Percentiles rank a stretch among this genome's conserved stretches.
phyloP scores from a whole-genome alignment of 2,113 vertebrate species.

The Mohoua ochrocephala region DNA sequence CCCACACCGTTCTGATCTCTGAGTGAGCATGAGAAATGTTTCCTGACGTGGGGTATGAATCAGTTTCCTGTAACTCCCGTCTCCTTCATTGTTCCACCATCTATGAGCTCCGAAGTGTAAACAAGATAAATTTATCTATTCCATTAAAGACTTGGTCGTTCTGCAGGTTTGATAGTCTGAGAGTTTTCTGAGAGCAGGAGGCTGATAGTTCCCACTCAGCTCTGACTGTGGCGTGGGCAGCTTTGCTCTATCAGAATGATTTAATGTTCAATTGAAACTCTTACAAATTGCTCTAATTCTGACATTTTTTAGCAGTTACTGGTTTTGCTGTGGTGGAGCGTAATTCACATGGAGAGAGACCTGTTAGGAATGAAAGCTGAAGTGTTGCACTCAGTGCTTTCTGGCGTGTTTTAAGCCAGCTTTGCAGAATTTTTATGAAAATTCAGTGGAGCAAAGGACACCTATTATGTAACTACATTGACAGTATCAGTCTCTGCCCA shows the following conservation, averaged over 20 bases:
- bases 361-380: not conserved
- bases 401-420: not conserved
- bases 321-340: not conserved
- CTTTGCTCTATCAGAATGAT: not conserved
- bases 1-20: not conserved
- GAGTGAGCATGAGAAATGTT: conserved; percentile 1
- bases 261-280: conserved; percentile 5
- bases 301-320: not conserved
- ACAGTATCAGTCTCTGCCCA: not conserved
- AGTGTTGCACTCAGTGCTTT: not conserved
- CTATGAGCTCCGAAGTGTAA: not conserved
- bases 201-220: conserved; percentile 38
- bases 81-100: not conserved
- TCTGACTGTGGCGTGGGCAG: not conserved
- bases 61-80: not conserved
- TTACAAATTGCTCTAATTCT: conserved; percentile 19
- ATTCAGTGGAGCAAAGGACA: not conserved
- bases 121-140: conserved; percentile 53
- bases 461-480: not conserved
- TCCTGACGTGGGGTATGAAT: conserved; percentile 13
- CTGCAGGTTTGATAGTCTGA: conserved; percentile 26
- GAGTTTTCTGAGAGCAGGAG: conserved; percentile 20
- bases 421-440: not conserved
- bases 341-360: not conserved
- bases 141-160: conserved; percentile 19